phyloP scores from a whole-genome alignment of 64 coral and sea anemone species.

The Montipora capricornis region DNA sequence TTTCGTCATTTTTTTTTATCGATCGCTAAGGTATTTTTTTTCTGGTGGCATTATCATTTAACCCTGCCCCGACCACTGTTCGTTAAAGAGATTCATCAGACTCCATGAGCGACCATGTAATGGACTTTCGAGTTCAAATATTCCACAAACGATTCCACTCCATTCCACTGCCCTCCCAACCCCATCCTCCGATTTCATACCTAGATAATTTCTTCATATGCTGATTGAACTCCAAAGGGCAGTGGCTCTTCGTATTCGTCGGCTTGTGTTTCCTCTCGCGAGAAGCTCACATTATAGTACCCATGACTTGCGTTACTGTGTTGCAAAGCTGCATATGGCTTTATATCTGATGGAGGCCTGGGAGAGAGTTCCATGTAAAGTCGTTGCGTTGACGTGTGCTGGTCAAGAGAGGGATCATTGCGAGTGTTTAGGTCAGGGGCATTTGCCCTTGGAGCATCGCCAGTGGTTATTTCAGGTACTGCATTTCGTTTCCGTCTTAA shows the following conservation, averaged over 20 bases:
- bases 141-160: too few species aligned
- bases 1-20: too few species aligned
- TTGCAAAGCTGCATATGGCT: neutral
- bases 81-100: too few species aligned
- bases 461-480: neutral
- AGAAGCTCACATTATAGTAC: neutral
- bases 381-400: neutral
- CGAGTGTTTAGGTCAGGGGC: neutral
- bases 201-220: too few species aligned
- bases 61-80: too few species aligned
- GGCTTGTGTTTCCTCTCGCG: neutral
- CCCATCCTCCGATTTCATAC: too few species aligned
- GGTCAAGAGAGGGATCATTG: neutral
- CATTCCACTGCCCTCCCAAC: too few species aligned
- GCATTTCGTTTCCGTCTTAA: neutral
- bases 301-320: neutral
- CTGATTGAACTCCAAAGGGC: neutral
- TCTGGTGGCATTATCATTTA: too few species aligned
- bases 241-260: neutral
- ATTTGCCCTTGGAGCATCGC: neutral
- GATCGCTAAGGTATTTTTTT: too few species aligned
- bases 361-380: neutral
- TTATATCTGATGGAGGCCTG: neutral
- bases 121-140: too few species aligned
- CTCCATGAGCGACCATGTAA: too few species aligned